These are phyloP conservation scores for Gallirallus australis DNA, from an alignment of 2,797 vertebrate genomes.

Conservation along the genomic window DNA sequence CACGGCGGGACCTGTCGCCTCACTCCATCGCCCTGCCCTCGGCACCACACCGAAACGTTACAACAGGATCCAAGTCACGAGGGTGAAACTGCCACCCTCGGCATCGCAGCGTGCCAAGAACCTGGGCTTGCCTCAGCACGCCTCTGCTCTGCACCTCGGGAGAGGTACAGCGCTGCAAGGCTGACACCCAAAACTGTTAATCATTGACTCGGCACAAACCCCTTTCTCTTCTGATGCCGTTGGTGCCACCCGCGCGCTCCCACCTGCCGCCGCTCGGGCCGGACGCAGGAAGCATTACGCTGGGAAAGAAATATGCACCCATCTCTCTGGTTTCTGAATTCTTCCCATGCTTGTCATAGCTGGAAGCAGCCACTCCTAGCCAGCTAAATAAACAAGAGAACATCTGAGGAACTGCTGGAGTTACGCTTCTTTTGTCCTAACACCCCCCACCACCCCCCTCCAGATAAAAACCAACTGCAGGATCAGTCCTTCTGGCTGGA, in stretches of 20 bases:
- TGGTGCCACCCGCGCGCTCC: not conserved
- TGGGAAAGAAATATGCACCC: constrained; percentile 13
- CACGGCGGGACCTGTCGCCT: not conserved
- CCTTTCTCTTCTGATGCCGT: not conserved
- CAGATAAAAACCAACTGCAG: not conserved
- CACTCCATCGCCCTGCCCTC: not conserved
- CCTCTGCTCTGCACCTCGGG: not conserved
- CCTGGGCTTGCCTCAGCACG: not conserved
- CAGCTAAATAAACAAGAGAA: not conserved
- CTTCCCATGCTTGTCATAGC: constrained; percentile 66
- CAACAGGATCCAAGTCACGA: not conserved
- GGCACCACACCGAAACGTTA: not conserved
- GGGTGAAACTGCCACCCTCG: not conserved
- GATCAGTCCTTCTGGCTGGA: not conserved
- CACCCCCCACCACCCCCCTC: not conserved
- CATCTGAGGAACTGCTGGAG: not conserved
- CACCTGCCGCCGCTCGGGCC: not conserved
- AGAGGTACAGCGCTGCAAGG: not conserved
- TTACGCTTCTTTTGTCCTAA: not conserved
- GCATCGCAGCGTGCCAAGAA: not conserved
- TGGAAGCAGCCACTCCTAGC: constrained; percentile 51
- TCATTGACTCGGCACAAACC: not conserved
- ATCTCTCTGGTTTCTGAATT: constrained; percentile 39
- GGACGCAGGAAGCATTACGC: constrained; percentile 30
- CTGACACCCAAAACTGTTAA: not conserved